A percentile compares a stretch with the other conserved stretches of the same genome.
Conservation (phyloP, 2,113 vertebrate species). For the Salvator merianae region DNA sequence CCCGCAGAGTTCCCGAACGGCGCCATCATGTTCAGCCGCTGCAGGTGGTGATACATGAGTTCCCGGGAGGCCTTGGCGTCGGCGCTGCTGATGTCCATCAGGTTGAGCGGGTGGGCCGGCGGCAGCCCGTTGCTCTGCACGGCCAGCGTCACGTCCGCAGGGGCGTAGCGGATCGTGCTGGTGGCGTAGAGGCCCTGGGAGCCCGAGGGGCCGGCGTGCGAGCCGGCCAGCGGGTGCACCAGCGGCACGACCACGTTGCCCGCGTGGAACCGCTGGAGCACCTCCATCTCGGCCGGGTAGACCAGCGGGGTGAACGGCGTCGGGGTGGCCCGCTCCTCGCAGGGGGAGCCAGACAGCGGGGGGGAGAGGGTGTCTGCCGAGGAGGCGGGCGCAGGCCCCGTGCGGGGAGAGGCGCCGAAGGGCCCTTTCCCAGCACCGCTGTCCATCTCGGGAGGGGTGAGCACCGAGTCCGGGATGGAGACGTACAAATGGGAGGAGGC, state of each 20-base stretch:
- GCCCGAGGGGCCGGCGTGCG: background rate
- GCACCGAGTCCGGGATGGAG: slow-evolving; percentile 73
- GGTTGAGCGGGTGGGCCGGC: slow-evolving; percentile 60
- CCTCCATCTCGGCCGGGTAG: slow-evolving; percentile 76
- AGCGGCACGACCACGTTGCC: slow-evolving; percentile 83
- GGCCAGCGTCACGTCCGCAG: slow-evolving; percentile 77
- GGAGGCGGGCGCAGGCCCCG: background rate
- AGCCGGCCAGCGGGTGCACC: slow-evolving; percentile 71
- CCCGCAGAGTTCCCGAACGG: slow-evolving; percentile 75
- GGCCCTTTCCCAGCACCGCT: slow-evolving; percentile 66
- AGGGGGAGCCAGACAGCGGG: slow-evolving; percentile 73
- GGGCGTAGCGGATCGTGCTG: slow-evolving; percentile 88
- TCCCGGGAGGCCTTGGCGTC: slow-evolving; percentile 66
- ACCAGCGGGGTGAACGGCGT: slow-evolving; percentile 54
- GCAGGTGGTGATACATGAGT: slow-evolving; percentile 86
- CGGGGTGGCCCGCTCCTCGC: slow-evolving; percentile 69
- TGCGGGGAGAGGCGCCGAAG: slow-evolving; percentile 65
- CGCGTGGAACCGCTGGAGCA: slow-evolving; percentile 81
- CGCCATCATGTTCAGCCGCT: slow-evolving; percentile 80
- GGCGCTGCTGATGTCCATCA: slow-evolving; percentile 67
- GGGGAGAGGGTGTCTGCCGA: slow-evolving; percentile 76
- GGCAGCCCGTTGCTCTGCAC: slow-evolving; percentile 48
- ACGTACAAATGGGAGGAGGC: slow-evolving; percentile 71
- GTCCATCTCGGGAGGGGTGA: slow-evolving; percentile 54
- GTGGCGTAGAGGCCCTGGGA: slow-evolving; percentile 86